Evolutionary conservation across 1,140 invertebrate species (phyloP), one percentile per base, ranked within the genome.

Genomic region (Eulimnadia texana): DNA sequence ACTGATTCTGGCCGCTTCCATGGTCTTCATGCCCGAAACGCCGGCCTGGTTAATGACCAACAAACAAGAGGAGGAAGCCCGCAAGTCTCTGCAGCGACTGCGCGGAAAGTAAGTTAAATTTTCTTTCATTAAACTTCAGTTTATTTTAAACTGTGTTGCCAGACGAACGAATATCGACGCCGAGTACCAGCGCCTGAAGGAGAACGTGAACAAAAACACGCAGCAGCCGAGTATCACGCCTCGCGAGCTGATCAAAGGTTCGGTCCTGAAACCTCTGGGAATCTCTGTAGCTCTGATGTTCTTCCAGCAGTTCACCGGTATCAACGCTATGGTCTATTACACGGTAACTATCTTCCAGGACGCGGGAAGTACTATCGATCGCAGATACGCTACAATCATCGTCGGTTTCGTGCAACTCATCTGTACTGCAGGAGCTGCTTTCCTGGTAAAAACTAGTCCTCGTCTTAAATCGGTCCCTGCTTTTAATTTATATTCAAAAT

Each of bases 391-490:
- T 3, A 61, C 60, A 0, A 88, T 91, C 50, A 79, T 90, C 49
- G 79, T 92, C 27, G 89, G 87, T 22, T 76, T 78, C 2, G 84
- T 92, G 50, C 85, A 89, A 73, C 82, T 93, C 0, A 68, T 82
- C 10, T 80, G 82, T 0, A 86, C 84, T 0, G 80, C 84, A 62
- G 65, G 80, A 0, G 82, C 85, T 3, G 79, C 81, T 42, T 66
- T 85, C 50, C 73, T 90, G 16, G 83, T 91, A 61, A 57, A 20
- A 19, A 52, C 22, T 11, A 11, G 3, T 52, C 1, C 2, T n/a
- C 22, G 22, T 52, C 50, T 0, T 0, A n/a, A 16, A 23, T 52
- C 6, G 50, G 11, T 22, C 10, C 10, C 25, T 52, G 19, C 50
- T 52, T 52, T 11, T 19, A 19, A 52, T 23, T 52, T 52, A 0